phyloP scores from a whole-genome alignment of 2,888 invertebrate species.

The Unio delphinus region DNA sequence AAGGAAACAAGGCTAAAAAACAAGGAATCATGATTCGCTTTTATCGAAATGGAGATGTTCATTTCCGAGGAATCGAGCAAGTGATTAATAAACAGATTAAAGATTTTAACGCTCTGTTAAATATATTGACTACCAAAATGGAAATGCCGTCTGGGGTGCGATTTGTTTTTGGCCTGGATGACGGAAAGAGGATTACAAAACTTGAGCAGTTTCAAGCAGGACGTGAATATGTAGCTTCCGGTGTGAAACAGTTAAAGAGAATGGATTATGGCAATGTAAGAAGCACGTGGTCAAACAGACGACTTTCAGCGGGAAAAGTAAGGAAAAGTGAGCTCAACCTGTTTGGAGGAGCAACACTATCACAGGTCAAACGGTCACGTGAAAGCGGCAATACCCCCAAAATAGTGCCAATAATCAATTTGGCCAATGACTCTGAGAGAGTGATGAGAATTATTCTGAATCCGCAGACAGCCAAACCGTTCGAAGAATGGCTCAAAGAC shows the following conservation, averaged over 20 bases:
- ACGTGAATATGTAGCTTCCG: conserved; percentile 92
- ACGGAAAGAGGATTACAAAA: conserved; percentile 85
- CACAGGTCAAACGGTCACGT: conserved; percentile 22
- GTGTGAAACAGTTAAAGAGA: conserved; percentile 77
- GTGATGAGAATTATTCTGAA: conserved; percentile 82
- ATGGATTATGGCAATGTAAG: conserved; percentile 56
- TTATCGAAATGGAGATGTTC: conserved; percentile 94
- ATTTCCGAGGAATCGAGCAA: conserved; percentile 90
- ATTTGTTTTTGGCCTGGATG: conserved; percentile 89
- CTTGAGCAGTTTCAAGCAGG: conserved; percentile 76
- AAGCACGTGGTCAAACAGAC: conserved; percentile 54
- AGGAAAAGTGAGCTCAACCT: conserved; percentile 51
- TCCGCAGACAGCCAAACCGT: conserved; percentile 91
- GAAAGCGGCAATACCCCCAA: conserved; percentile 78
- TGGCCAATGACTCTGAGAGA: conserved; percentile 82
- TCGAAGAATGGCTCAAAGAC: conserved; percentile 94
- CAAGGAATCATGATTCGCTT: conserved; percentile 79
- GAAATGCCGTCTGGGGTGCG: conserved; percentile 90
- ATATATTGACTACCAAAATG: conserved; percentile 88
- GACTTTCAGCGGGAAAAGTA: conserved; percentile 40
- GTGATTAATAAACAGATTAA: conserved; percentile 89
- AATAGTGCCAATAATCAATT: conserved; percentile 88
- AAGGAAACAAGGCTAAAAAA: too few relatives aligned
- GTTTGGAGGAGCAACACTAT: conserved; percentile 19
- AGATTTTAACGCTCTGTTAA: conserved; percentile 87